phyloP scores from a whole-genome alignment of 2,888 invertebrate genomes.

The Drosophila pegasa region DNA sequence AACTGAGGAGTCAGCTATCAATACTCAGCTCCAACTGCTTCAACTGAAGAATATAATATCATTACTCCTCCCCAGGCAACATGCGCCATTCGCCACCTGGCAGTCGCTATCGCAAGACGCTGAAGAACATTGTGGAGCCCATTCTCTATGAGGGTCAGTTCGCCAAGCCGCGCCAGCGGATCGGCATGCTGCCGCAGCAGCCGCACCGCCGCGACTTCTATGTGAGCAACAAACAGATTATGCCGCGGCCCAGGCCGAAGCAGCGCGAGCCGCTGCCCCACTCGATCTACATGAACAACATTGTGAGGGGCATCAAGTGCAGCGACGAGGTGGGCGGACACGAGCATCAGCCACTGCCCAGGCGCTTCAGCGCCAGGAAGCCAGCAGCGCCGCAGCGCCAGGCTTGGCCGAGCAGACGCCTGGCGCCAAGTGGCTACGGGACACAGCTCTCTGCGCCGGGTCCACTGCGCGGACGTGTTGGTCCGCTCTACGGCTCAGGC shows the following conservation, averaged over 20 bases:
- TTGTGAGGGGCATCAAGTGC: conserved; percentile 64
- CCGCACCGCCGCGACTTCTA: conserved; percentile 55
- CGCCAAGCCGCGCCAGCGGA: conserved; percentile 56
- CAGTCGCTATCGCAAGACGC: conserved; percentile 49
- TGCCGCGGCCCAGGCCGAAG: conserved; percentile 60
- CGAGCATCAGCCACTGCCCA: neutral
- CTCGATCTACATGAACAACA: conserved; percentile 72
- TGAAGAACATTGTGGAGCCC: conserved; percentile 72
- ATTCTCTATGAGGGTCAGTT: conserved; percentile 67
- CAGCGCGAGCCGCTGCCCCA: conserved; percentile 53
- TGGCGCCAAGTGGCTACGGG: neutral
- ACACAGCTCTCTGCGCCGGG: neutral
- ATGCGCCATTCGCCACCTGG: conserved; percentile 3
- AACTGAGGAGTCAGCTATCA: too few species aligned
- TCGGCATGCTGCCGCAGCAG: conserved; percentile 23
- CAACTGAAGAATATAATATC: too few species aligned
- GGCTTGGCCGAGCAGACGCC: conserved; percentile 28
- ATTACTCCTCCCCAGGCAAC: conserved; percentile 7
- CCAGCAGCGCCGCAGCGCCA: conserved; percentile 7
- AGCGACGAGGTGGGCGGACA: conserved; percentile 43
- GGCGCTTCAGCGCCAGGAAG: conserved; percentile 15
- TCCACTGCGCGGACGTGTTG: neutral
- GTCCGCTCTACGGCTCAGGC: conserved; percentile 28
- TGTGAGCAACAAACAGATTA: conserved; percentile 66
- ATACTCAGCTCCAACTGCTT: too few species aligned